Evolutionary conservation across 2,888 invertebrate species (phyloP).

Genomic region (Epicampocera succincta): DNA sequence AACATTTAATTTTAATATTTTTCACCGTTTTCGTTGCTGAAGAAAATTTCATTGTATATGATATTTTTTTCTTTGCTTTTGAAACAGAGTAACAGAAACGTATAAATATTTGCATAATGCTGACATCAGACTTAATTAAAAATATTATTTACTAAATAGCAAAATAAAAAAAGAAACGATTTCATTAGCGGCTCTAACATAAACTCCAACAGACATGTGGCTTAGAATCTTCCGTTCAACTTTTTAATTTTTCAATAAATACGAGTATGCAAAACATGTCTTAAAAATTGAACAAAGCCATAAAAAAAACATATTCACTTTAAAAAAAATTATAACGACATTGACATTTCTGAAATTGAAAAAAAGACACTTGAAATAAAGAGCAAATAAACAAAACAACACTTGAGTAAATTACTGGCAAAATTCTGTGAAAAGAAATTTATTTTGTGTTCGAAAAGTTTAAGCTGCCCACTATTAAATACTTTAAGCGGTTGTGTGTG

Average conservation of each 20-base stretch:
- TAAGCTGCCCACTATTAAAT: not conserved
- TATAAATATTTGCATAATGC: constrained; percentile 71
- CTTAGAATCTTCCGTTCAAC: constrained; percentile 13
- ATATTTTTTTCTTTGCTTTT: constrained; percentile 34
- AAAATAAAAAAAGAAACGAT: constrained; percentile 13
- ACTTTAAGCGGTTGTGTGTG: too few species aligned
- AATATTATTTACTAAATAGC: not conserved
- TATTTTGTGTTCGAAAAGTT: not conserved
- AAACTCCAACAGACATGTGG: constrained; percentile 34
- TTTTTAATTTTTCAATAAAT: constrained; percentile 30
- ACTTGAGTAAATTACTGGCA: constrained; percentile 35
- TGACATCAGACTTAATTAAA: constrained; percentile 69
- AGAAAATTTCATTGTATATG: constrained; percentile 5
- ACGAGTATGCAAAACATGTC: constrained; percentile 71
- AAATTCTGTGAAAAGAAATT: not conserved
- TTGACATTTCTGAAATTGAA: not conserved
- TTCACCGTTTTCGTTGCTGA: constrained; percentile 14
- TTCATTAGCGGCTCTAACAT: constrained; percentile 4
- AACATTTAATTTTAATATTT: constrained; percentile 2
- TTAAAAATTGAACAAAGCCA: constrained; percentile 1
- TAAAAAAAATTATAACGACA: constrained; percentile 10
- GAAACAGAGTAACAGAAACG: constrained; percentile 29
- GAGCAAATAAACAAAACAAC: constrained; percentile 22
- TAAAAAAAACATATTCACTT: not conserved
- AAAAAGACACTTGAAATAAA: constrained; percentile 1